These are phyloP conservation scores for Eulacestoma nigropectus DNA, from an alignment of 2,113 vertebrate species.

Conservation along the genomic window DNA sequence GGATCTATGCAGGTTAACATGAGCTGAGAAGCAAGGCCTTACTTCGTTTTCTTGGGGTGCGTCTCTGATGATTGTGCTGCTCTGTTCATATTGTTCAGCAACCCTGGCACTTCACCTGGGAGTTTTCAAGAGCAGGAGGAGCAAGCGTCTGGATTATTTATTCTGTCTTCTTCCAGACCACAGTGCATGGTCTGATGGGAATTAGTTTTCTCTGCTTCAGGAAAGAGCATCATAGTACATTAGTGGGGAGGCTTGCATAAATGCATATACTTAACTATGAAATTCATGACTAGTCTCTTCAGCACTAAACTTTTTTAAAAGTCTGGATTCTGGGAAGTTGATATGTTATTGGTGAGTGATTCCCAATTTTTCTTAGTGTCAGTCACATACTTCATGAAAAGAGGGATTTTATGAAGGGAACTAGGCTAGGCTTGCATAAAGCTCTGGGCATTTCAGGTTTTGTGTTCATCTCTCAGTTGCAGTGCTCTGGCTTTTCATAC, in stretches of 20 bases:
- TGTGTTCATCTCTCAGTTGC: neutral
- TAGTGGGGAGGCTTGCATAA: neutral
- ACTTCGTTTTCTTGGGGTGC: neutral
- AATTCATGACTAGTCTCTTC: neutral
- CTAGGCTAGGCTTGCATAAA: neutral
- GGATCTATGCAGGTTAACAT: neutral
- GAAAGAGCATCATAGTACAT: neutral
- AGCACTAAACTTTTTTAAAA: slow-evolving; percentile 32
- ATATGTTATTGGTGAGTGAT: neutral
- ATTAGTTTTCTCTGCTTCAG: neutral
- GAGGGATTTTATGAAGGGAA: neutral
- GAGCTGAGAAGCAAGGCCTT: neutral
- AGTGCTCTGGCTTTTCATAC: neutral
- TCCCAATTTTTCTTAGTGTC: slow-evolving; percentile 50
- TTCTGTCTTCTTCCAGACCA: neutral
- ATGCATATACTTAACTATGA: slow-evolving; percentile 7
- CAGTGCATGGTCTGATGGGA: neutral
- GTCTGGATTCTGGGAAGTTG: slow-evolving; percentile 30
- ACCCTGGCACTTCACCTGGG: neutral
- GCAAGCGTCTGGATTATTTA: neutral
- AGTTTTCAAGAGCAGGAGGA: neutral
- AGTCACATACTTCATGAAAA: slow-evolving; percentile 41
- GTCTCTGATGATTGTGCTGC: neutral
- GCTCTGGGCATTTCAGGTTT: neutral
- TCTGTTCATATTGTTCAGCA: neutral